These are phyloP conservation scores for Mus pahari DNA, from an alignment of 2,113 vertebrate genomes.

Conservation along the genomic window DNA sequence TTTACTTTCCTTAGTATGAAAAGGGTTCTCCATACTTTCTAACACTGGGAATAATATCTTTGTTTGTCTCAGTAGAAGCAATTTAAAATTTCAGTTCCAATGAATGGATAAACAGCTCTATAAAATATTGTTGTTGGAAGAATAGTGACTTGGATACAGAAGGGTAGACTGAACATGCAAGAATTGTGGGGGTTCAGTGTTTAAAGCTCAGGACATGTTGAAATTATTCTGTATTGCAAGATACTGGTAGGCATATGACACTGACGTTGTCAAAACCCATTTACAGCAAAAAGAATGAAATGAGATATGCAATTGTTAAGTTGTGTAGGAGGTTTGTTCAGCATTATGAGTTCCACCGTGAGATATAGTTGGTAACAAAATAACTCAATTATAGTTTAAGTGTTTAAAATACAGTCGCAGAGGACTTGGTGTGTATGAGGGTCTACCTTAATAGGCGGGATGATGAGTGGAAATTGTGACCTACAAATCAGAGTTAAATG, in stretches of 20 bases:
- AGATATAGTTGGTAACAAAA: background rate
- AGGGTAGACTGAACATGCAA: background rate
- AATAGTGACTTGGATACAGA: background rate
- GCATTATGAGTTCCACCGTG: background rate
- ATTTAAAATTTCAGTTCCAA: background rate
- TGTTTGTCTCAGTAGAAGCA: background rate
- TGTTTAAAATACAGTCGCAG: background rate
- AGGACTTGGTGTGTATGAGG: too few species aligned
- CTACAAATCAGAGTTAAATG: background rate
- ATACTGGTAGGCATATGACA: too few species aligned
- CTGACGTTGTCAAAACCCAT: background rate
- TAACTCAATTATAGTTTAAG: background rate
- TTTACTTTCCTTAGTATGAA: background rate
- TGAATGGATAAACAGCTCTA: background rate
- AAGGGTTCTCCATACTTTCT: background rate
- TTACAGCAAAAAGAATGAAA: background rate
- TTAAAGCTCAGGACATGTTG: background rate
- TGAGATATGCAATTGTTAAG: background rate
- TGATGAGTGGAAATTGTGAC: background rate
- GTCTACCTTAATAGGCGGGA: background rate
- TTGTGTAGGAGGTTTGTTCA: background rate
- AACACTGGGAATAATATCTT: background rate
- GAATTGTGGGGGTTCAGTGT: too few species aligned
- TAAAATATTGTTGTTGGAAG: background rate
- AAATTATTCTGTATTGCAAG: background rate